Evolutionary conservation across 2,888 invertebrate species (phyloP), one percentile per base, ranked within the genome.

Genomic region (Agrilus cyanescens): DNA sequence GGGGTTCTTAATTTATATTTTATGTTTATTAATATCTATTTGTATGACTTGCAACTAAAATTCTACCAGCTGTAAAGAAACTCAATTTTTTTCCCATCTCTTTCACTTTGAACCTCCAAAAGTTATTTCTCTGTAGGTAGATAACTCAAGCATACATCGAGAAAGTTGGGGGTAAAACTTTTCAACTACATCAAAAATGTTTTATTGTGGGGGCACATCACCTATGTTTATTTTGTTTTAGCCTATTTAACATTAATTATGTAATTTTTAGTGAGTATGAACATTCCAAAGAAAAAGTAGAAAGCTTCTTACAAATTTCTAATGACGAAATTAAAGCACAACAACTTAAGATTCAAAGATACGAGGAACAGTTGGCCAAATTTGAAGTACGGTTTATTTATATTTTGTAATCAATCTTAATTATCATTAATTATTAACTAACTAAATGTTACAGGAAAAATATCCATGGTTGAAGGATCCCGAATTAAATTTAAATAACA

Each of bases 381-480:
- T 54, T 59, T 47, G 60, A 62, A 53, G 62, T 61, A 54, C 42
- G 47, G 48, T 32, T 32, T 31, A 6, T 12, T 8, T 36, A 7
- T 31, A 4, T 7, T n/a, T 15, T 31, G 32, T 36, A 16, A 16
- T 37, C 6, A 10, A 25, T n/a, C 13, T 12, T 7, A 12, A 2
- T 40, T 40, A 30, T 15, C 6, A n/a, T 3, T 30, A 32, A 2
- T 6, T 31, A 30, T 7, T 38, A 25, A 20, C 31, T 25, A n/a
- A n/a, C n/a, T n/a, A n/a, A n/a, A n/a, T n/a, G 12, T 51, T 50
- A 25, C 39, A 57, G 57, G 54, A 53, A 46, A 57, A 55, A 43
- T 52, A 56, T 46, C 54, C 57, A n/a, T 58, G 57, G 57, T 43
- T 59, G 13, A 60, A 56, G 37, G 56, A 61, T 48, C 49, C 55